Evolutionary conservation across 2,113 vertebrate genomes (phyloP), one percentile per base, ranked within the genome.

Genomic region (Eretmochelys imbricata): DNA sequence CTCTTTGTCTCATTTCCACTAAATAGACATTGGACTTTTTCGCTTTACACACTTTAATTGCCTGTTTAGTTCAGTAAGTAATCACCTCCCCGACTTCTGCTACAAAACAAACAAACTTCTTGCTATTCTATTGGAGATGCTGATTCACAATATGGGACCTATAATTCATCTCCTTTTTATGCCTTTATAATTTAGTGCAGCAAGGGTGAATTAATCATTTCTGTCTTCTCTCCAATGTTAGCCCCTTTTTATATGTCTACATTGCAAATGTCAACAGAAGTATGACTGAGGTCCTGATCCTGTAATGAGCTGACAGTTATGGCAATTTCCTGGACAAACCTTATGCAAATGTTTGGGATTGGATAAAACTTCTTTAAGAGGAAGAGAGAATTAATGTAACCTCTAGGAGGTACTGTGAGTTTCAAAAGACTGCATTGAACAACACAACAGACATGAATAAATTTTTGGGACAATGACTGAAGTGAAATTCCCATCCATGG

Each of bases 11-110:
- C 72, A 1, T 90, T 81, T 89, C 38, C 2, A 20, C 35, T 89
- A 48, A 51, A 20, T 6, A 83, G 49, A 11, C 75, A 46, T 29
- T 5, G 12, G 1, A 25, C 19, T 53, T 82, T 80, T 84, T 6
- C 29, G 10, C 4, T 6, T 3, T 55, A 29, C 1, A 5, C 0
- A 31, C 54, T 85, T 83, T 31, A 69, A 48, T 17, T 82, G 0
- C 3, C 11, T 84, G 57, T 1, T 80, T 82, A 7, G 3, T 50
- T 16, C 2, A 11, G 2, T 3, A 78, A 10, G 8, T 27, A 81
- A 19, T 49, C 6, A 9, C 3, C 38, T 38, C 35, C 65, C 16
- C 65, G 5, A 72, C 29, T 20, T 42, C 25, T 72, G 9, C 13
- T 38, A 25, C 20, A 4, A 27, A 12, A 9, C 1, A 25, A 2